Percentiles rank a stretch among this genome's conserved stretches.
phyloP scores from a whole-genome alignment of 2,113 vertebrate genomes.

The Pelusios castaneus region DNA sequence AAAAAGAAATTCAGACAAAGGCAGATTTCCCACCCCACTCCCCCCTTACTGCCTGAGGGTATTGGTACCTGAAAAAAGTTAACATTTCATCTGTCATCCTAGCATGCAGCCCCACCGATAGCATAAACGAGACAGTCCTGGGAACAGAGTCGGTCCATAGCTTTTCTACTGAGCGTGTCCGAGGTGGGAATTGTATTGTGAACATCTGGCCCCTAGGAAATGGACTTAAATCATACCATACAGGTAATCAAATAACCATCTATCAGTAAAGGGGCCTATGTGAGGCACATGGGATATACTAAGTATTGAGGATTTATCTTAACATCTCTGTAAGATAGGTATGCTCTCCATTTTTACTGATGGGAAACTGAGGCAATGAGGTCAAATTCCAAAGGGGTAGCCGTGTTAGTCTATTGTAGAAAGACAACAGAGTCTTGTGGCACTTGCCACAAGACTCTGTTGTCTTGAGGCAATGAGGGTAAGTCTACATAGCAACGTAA shows the following conservation, averaged over 20 bases:
- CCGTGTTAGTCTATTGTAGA: too few species aligned
- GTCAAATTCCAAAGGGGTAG: too few species aligned
- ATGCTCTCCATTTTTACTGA: not conserved
- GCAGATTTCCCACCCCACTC: not conserved
- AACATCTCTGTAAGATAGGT: not conserved
- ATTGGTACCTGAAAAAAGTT: not conserved
- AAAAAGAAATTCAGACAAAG: not conserved
- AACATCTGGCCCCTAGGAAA: not conserved
- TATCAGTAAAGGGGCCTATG: fast-evolving
- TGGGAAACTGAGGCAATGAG: constrained; percentile 1
- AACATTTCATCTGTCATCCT: not conserved
- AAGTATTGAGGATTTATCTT: not conserved
- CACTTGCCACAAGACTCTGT: too few species aligned
- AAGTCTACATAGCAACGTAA: not conserved
- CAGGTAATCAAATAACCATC: not conserved
- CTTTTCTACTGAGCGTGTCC: not conserved
- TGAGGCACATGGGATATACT: not conserved
- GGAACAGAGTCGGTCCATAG: not conserved
- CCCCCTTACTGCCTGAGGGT: not conserved
- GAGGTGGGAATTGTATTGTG: not conserved
- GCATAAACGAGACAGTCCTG: not conserved
- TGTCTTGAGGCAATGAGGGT: not conserved
- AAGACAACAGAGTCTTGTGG: too few species aligned
- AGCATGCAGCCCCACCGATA: not conserved
- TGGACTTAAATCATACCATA: not conserved